phyloP scores from a whole-genome alignment of 2,113 vertebrate genomes.

The Scomber japonicus region DNA sequence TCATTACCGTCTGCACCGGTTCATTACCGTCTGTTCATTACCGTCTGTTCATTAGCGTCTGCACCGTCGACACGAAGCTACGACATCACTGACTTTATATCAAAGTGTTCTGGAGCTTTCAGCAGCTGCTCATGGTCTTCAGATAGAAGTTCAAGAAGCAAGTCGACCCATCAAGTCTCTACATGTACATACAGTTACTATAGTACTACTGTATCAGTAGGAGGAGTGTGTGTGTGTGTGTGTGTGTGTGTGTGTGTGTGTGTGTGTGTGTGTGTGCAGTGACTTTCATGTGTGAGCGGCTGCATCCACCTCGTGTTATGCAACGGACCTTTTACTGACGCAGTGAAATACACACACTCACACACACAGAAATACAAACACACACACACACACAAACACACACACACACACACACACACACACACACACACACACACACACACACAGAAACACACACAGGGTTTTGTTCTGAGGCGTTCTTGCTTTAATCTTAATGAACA shows the following conservation, averaged over 20 bases:
- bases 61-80: no score
- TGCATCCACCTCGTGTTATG: conserved; percentile 50
- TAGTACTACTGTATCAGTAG: no score
- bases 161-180: no score
- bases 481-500: conserved; percentile 65
- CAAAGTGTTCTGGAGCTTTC: no score
- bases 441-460: neutral
- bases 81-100: no score
- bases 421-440: conserved; percentile 9
- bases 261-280: neutral
- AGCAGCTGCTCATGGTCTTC: no score
- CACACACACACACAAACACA: neutral
- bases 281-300: neutral
- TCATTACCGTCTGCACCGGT: no score
- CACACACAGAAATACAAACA: neutral
- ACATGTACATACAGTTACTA: no score
- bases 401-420: neutral
- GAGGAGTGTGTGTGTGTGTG: neutral
- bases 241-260: neutral
- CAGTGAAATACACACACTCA: conserved; percentile 15
- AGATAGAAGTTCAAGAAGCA: no score
- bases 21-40: no score
- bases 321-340: conserved; percentile 54
- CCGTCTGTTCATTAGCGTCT: no score
- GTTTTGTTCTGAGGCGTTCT: conserved; percentile 58